phyloP scores from a whole-genome alignment of 1,140 invertebrate species.

The Gryllus bimaculatus region DNA sequence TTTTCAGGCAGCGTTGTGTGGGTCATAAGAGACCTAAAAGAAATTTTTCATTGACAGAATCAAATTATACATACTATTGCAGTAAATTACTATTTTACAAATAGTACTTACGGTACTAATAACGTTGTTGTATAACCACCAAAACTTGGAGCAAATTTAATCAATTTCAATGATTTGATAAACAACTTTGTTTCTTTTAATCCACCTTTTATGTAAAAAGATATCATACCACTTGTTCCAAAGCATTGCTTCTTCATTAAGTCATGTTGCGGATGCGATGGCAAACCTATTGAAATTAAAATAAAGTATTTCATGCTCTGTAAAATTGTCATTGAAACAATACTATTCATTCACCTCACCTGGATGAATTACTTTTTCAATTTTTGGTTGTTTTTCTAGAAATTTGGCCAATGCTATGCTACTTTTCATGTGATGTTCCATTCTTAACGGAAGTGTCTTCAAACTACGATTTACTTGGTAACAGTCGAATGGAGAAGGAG shows the following conservation, averaged over 20 bases:
- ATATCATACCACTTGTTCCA: conserved; percentile 88
- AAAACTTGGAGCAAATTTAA: conserved; percentile 85
- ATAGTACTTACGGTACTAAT: conserved; percentile 62
- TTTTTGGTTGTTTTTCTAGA: conserved; percentile 61
- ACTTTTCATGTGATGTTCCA: conserved; percentile 80
- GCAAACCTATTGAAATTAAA: conserved; percentile 43
- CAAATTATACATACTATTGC: no score
- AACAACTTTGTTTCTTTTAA: conserved; percentile 66
- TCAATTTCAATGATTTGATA: conserved; percentile 65
- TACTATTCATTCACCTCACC: conserved; percentile 29
- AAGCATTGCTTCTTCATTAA: conserved; percentile 72
- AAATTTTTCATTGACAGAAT: no score
- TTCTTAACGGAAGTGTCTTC: conserved; percentile 85
- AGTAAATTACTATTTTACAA: no score
- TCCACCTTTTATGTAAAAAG: conserved; percentile 76
- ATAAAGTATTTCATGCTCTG: no score
- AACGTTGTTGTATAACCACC: conserved; percentile 92
- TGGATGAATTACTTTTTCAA: conserved; percentile 20
- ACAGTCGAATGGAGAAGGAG: conserved; percentile 96
- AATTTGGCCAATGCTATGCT: conserved; percentile 66
- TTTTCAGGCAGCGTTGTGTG: conserved; percentile 68
- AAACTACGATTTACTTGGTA: conserved; percentile 87
- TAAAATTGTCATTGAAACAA: no score
- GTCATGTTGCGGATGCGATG: conserved; percentile 86
- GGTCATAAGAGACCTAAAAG: conserved; percentile 47